Conservation (phyloP, 2,113 vertebrate genomes). For the Choloepus hoffmanni region DNA sequence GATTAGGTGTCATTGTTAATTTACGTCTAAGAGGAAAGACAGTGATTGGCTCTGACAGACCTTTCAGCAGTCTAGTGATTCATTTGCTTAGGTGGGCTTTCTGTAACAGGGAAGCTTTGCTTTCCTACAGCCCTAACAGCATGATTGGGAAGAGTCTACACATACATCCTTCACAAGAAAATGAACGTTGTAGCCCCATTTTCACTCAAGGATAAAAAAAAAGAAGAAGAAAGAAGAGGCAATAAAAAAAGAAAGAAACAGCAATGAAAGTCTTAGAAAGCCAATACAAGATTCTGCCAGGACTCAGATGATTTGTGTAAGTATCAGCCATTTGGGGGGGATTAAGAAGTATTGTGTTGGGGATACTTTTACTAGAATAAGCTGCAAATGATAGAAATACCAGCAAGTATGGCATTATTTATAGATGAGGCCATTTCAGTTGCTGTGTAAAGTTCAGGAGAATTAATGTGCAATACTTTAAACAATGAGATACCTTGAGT, state of each 20-base stretch:
- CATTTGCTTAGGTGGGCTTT: constrained; percentile 2
- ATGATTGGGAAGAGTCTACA: neutral
- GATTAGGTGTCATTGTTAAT: neutral
- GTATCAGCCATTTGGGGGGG: neutral
- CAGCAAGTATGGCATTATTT: constrained; percentile 39
- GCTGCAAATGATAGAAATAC: neutral
- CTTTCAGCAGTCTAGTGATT: neutral
- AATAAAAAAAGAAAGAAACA: constrained; percentile 45
- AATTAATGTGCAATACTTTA: neutral
- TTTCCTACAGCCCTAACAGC: neutral
- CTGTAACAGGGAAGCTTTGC: neutral
- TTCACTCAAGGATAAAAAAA: constrained; percentile 28
- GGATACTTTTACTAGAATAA: neutral
- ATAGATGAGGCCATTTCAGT: constrained; percentile 1
- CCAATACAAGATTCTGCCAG: neutral
- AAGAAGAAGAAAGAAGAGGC: constrained; percentile 34
- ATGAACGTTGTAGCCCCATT: constrained; percentile 57
- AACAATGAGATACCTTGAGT: neutral
- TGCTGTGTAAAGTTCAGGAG: constrained; percentile 54
- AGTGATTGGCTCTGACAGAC: neutral
- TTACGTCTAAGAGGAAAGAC: constrained; percentile 16
- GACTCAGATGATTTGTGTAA: neutral
- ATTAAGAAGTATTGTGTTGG: neutral
- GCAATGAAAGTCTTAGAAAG: constrained; percentile 58
- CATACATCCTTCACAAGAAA: constrained; percentile 47